These are phyloP conservation scores for Peromyscus eremicus DNA, from an alignment of 2,797 vertebrate species.

Conservation along the genomic window DNA sequence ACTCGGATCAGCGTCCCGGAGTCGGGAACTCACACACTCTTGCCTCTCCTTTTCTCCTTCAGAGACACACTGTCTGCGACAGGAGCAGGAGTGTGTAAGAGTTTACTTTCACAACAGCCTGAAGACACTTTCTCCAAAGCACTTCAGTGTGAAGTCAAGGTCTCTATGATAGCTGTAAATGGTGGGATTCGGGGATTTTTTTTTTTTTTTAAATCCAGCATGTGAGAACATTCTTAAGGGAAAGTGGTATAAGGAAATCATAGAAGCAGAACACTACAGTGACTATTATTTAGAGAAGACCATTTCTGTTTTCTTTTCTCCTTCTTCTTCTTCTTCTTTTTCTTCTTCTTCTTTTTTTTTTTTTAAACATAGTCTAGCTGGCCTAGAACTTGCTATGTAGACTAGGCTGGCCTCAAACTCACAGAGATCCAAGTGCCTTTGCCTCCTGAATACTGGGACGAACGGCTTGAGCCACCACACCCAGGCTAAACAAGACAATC, in stretches of 20 bases:
- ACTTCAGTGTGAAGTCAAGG: slow-evolving; percentile 20
- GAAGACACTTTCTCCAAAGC: slow-evolving; percentile 20
- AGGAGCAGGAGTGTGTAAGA: neutral
- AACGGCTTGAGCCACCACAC: neutral
- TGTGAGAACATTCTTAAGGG: neutral
- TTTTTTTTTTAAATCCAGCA: neutral
- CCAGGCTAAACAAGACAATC: neutral
- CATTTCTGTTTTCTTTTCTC: neutral
- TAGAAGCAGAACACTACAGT: neutral
- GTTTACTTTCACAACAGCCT: slow-evolving; percentile 29
- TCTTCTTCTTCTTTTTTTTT: no score
- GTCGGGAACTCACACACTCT: neutral
- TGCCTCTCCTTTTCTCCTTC: neutral
- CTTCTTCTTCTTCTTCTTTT: no score
- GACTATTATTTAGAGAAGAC: neutral
- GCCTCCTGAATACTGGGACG: no score
- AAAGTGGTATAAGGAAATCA: neutral
- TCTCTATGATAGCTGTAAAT: neutral
- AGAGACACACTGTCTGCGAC: neutral
- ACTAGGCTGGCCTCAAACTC: neutral
- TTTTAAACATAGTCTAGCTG: neutral
- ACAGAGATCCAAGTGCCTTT: neutral
- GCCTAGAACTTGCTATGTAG: neutral
- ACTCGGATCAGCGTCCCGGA: neutral
- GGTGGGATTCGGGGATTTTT: neutral